Evolutionary conservation across 2,797 vertebrate species (phyloP), one percentile per base, ranked within the genome.

Genomic region (Carduelis carduelis): DNA sequence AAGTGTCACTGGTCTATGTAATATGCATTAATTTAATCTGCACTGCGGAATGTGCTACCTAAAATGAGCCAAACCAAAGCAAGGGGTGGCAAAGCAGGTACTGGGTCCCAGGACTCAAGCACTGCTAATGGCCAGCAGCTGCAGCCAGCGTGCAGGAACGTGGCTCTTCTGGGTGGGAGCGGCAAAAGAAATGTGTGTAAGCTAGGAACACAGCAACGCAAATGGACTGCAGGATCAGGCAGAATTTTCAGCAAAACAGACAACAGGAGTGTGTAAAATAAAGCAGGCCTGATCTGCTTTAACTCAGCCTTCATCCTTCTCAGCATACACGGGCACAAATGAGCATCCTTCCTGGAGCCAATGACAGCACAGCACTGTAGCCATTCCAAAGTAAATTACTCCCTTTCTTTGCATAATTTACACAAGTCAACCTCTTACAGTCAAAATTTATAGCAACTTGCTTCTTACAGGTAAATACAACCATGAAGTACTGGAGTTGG

Each of bases 271-370:
- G 77, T 53, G 32, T 92, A 92, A 95, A 95, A 94, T 39, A 96
- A 95, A 96, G 70, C 80, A 95, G 88, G 47, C 66, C 80, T 79
- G 70, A 70, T 93, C 92, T 96, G 90, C 86, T 94, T 94, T 95
- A 82, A 74, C 83, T 94, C 94, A 95, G 44, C 59, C 83, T 95
- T 91, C 86, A 86, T 70, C 80, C 53, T 70, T 52, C 80, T 72
- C 23, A 0, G 80, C 70, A 53, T 49, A 63, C 32, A 30, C 3
- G 28, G 70, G 47, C 75, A 92, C 53, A 83, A 91, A 87, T 4
- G 46, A 79, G 35, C 57, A 94, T 79, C 66, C 26, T 66, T 89
- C 41, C 44, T 39, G n/a, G 7, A 91, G 59, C 52, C 63, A 84
- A 47, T 22, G 86, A 77, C 55, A 94, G 77, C 60, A 47, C 34